phyloP scores from a whole-genome alignment of 2,888 invertebrate genomes.

The Trypoxylon attenuatum region DNA sequence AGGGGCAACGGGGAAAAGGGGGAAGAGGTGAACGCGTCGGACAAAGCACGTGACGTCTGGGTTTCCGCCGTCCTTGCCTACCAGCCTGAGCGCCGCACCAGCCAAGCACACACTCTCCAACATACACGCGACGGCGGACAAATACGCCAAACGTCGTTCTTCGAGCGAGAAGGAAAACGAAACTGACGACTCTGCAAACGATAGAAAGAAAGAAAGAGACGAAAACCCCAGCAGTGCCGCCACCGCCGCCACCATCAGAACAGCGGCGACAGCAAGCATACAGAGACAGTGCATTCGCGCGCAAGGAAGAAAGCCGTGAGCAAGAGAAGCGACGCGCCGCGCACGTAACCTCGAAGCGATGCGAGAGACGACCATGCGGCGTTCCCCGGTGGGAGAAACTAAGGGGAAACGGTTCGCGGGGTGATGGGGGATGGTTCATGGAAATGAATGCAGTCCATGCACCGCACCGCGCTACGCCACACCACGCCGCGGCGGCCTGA shows the following conservation, averaged over 20 bases:
- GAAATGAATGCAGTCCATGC: conserved; percentile 31
- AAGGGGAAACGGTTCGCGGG: too few relatives aligned
- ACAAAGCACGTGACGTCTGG: conserved; percentile 65
- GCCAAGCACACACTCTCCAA: background rate
- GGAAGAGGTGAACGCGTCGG: conserved; percentile 24
- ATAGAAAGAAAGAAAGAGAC: background rate
- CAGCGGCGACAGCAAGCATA: background rate
- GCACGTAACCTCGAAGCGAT: conserved; percentile 30
- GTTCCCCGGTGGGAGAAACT: too few relatives aligned
- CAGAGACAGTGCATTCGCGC: background rate
- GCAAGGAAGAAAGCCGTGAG: conserved; percentile 8
- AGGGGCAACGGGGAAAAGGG: background rate
- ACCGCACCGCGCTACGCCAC: conserved; percentile 14
- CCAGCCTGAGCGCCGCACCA: conserved; percentile 10
- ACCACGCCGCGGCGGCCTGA: conserved; percentile 11
- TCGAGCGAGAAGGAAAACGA: background rate
- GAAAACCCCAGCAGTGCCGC: background rate
- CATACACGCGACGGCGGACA: background rate
- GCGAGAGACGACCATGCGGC: too few relatives aligned
- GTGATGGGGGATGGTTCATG: conserved; percentile 34
- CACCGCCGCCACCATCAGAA: background rate
- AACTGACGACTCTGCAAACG: background rate
- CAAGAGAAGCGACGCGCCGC: conserved; percentile 8
- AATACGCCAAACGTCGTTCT: background rate
- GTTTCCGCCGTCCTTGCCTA: conserved; percentile 56